A percentile compares a stretch with the other conserved stretches of the same genome.
Evolutionary conservation across 2,113 vertebrate species (phyloP).

Genomic region (Progne subis): DNA sequence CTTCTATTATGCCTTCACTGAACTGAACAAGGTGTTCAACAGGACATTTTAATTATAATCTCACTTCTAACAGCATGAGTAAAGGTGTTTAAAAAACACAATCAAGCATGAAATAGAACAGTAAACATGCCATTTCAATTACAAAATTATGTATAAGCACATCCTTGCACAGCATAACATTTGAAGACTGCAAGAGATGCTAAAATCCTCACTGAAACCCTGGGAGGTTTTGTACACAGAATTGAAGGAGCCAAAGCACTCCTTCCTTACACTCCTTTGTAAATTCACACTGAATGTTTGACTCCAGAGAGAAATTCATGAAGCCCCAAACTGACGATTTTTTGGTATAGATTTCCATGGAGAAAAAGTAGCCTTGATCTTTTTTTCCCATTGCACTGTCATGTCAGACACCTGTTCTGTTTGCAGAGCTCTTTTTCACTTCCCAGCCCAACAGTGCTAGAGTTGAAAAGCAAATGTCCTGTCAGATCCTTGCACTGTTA

Average conservation of each 20-base stretch:
- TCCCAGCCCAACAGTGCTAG: background rate
- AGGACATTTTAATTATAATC: constrained; percentile 68
- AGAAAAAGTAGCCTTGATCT: background rate
- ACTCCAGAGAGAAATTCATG: constrained; percentile 11
- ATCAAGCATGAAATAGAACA: constrained; percentile 70
- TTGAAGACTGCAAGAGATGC: constrained; percentile 18
- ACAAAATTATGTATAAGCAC: constrained; percentile 61
- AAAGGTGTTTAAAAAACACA: constrained; percentile 67
- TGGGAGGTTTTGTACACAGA: background rate
- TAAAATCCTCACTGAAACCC: constrained; percentile 34
- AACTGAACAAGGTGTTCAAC: constrained; percentile 74
- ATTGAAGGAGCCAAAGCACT: constrained; percentile 10
- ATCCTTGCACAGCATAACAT: constrained; percentile 48
- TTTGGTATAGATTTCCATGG: constrained; percentile 54
- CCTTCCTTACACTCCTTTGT: constrained; percentile 27
- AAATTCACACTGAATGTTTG: constrained; percentile 15
- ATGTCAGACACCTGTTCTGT: background rate
- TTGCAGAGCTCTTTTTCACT: background rate
- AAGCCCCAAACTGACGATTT: constrained; percentile 39
- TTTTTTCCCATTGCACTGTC: background rate
- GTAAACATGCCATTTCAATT: constrained; percentile 68
- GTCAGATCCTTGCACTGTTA: background rate
- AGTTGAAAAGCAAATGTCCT: background rate
- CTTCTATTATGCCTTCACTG: constrained; percentile 66
- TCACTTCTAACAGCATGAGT: constrained; percentile 49